phyloP scores from a whole-genome alignment of 1,140 invertebrate genomes.

The Acromyrmex echinatior region DNA sequence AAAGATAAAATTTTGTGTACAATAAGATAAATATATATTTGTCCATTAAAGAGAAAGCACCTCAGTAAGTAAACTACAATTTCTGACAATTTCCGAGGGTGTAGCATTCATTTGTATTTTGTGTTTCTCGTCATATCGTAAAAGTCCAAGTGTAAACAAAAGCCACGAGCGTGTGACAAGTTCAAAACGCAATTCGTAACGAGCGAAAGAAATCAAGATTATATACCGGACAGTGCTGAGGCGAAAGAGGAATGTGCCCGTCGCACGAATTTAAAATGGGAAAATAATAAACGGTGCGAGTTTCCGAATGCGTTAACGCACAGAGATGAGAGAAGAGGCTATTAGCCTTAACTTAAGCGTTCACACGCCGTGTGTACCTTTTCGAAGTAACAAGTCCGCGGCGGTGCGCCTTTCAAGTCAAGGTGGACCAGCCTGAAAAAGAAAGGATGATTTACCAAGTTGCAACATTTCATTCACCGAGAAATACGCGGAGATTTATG shows the following conservation, averaged over 20 bases:
- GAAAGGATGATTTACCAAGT: slow-evolving; percentile 62
- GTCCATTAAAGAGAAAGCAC: too few relatives aligned
- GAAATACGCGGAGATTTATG: slow-evolving; percentile 51
- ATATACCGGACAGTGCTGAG: background rate
- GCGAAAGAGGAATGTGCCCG: background rate
- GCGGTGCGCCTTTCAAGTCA: slow-evolving; percentile 92
- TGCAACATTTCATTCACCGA: slow-evolving; percentile 41
- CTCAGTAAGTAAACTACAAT: too few relatives aligned
- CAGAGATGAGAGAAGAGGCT: background rate
- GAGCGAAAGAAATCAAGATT: background rate
- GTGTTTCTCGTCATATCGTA: background rate
- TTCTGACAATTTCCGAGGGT: too few relatives aligned
- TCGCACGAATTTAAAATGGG: background rate
- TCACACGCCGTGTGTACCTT: slow-evolving; percentile 84
- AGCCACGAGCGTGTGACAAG: background rate
- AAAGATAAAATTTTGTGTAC: too few relatives aligned
- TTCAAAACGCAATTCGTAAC: background rate
- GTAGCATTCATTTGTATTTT: too few relatives aligned
- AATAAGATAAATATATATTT: too few relatives aligned
- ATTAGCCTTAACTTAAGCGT: background rate
- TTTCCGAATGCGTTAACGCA: background rate
- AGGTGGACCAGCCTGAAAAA: slow-evolving; percentile 89
- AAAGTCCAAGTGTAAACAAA: background rate
- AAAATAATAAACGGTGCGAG: background rate
- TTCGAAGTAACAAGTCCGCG: slow-evolving; percentile 90